phyloP scores from a whole-genome alignment of 2,888 invertebrate genomes.

The Busseola fusca region DNA sequence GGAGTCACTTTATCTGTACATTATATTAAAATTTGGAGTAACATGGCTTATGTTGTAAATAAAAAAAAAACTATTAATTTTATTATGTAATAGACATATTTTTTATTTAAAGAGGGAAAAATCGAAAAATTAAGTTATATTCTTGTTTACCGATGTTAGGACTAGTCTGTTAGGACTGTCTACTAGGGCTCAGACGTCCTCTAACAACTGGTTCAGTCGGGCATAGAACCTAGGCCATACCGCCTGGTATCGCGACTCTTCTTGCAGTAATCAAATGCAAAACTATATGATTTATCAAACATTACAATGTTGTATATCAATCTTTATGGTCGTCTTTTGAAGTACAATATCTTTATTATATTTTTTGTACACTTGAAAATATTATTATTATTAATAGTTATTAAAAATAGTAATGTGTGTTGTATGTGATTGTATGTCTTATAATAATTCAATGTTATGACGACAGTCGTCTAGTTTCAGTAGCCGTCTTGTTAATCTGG shows the following conservation, averaged over 20 bases:
- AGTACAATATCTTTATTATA: conserved; percentile 34
- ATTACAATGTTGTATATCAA: conserved; percentile 6
- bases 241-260: too few relatives aligned
- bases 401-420: conserved; percentile 16
- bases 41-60: conserved; percentile 38
- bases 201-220: too few relatives aligned
- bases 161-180: too few relatives aligned
- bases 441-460: neutral
- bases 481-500: conserved; percentile 2
- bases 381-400: neutral
- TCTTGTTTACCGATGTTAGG: neutral
- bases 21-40: conserved; percentile 24
- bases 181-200: neutral
- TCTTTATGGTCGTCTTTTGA: neutral
- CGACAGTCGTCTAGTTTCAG: neutral
- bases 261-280: neutral
- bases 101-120: neutral
- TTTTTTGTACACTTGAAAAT: conserved; percentile 18
- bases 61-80: conserved; percentile 10
- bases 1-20: conserved; percentile 23
- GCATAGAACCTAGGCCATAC: neutral
- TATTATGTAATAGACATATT: neutral
- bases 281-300: neutral
- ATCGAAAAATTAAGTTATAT: conserved; percentile 3
- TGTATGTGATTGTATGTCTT: conserved; percentile 18